Evolutionary conservation across 2,113 vertebrate species (phyloP).

Genomic region (Delphinapterus leucas): DNA sequence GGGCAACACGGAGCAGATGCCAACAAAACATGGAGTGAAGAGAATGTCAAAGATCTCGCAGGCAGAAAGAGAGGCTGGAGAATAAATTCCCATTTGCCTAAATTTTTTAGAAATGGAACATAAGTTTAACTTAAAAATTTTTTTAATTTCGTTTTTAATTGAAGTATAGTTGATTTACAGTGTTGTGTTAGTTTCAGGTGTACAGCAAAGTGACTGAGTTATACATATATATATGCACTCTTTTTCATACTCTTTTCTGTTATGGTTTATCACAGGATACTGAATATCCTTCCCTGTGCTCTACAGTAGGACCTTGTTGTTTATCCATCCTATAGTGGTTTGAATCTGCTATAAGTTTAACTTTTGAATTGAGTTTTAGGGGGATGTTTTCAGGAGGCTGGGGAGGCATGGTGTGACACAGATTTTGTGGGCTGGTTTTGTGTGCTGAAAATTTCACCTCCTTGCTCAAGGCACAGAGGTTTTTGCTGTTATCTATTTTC

Average conservation of each 20-base stretch:
- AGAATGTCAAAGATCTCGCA: background rate
- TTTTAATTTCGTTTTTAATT: background rate
- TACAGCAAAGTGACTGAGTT: background rate
- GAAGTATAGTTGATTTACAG: background rate
- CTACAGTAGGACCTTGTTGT: background rate
- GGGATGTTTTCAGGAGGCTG: background rate
- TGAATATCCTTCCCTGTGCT: background rate
- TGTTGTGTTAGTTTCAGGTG: background rate
- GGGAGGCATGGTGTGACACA: rapidly evolving
- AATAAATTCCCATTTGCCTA: rapidly evolving
- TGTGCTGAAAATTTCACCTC: background rate
- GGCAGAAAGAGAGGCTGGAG: background rate
- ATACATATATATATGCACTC: no score
- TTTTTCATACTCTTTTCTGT: background rate
- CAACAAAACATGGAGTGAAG: no score
- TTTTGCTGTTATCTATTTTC: background rate
- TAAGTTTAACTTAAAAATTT: background rate
- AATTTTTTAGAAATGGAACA: background rate
- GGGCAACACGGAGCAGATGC: background rate
- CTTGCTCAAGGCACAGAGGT: background rate
- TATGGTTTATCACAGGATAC: background rate
- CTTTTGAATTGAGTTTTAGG: background rate
- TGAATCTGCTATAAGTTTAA: background rate
- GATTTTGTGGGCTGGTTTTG: background rate
- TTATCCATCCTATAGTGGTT: background rate